Evolutionary conservation across 2,888 invertebrate species (phyloP), one percentile per base, ranked within the genome.

Genomic region (Tipula vernalis): DNA sequence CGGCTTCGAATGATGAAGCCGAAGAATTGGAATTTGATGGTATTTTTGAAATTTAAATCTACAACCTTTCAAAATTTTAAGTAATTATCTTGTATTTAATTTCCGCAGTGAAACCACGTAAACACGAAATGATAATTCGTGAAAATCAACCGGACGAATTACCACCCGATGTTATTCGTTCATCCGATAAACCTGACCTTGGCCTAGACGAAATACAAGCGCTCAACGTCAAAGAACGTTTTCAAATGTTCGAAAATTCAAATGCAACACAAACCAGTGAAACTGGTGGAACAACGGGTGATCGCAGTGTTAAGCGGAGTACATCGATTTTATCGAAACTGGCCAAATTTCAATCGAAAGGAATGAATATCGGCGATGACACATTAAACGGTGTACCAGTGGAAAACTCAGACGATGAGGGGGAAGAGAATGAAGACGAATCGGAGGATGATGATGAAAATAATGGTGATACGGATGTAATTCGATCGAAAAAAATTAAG

Each of bases 151-250:
- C 98, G 2, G 92, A 95, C 88, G 97, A 97, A 91, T 92, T 98
- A 90, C 98, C 98, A 88, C 97, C 97, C 89, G 98, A 97, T 92
- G 98, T 98, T 90, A 96, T 97, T 89, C 95, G 98, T 95, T 97
- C 97, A 57, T 96, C 96, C 87, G 96, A 96, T 91, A 97, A 97
- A 90, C 96, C 97, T 2, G 96, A 96, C 91, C 93, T 97, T 86
- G 97, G 97, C 0, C 92, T 97, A 12, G 96, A 96, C 88, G 97
- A 97, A 90, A 92, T 97, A 86, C 95, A 96, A 42, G 94, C 95
- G 88, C 92, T 97, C 88, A 96, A 97, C 91, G 96, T 97, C 12
- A 96, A 96, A 91, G 95, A 96, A 42, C 94, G 96, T 88, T 97
- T 96, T 92, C 95, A 96, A 91, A 95, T 96, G 88, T 97, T 97